Base-by-base conservation (phyloP, 2,888 invertebrate species). In the Volucella bombylans region DNA sequence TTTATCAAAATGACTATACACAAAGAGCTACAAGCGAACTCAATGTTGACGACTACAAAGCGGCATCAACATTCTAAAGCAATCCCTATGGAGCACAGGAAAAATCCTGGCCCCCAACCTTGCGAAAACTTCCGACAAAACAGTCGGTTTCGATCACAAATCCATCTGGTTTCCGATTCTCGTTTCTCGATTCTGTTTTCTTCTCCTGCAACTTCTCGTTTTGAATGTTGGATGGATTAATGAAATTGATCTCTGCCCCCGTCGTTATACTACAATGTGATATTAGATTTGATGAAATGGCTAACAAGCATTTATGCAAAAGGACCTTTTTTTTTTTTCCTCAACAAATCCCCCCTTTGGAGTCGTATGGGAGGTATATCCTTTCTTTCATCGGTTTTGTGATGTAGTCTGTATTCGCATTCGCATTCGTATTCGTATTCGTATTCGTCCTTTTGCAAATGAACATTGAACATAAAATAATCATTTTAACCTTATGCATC, bases 251-350 rank as follows among this genome's bases (percentile, higher is more conserved):
- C 85, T 85, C 61, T 68, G 72, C 55, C 55, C 61, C 59, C 65
- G 31, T 47, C 65, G 38, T 31, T 31, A 31, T 31, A 31, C 31
- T 54, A 68, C 74, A 41, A 49, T 76, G 77, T 54, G 81, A 81
- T 81, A 77, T 85, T 85, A 85, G 71, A 85, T 85, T 85, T 85
- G 85, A 85, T 85, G 85, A 85, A 85, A 85, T 81, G 77, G 85
- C 85, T 64, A 72, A 85, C 67, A 81, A 81, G 77, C 85, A 76
- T 85, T 85, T 85, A 85, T 77, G 85, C 72, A 85, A 85, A 31
- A 85, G 72, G 67, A 76, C 85, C 72, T 68, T 68, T 68, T 76
- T 55, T 14, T 68, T 54, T 15, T 18, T 57, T 23, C 2, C 31
- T 31, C 31, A 6, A 31, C 4, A 31, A 31, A 65, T 61, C 41